Percentiles rank a stretch among this genome's conserved stretches.
Evolutionary conservation across 30 jellyfish, hydroid and myxozoan species (phyloP).

Genomic region (Turritopsis dohrnii): DNA sequence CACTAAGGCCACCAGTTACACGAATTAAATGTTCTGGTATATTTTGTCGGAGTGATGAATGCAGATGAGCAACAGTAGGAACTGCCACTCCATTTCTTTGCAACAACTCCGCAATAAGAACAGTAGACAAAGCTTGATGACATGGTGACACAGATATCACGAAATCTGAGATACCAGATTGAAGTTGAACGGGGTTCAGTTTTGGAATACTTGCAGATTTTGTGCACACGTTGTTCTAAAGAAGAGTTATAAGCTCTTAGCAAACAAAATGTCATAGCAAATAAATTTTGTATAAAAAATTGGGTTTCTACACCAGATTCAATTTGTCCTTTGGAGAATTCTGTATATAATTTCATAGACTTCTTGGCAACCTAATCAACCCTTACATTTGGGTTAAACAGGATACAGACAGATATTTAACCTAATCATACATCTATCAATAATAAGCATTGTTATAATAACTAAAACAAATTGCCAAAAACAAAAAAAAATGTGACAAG

Average conservation of each 20-base stretch:
- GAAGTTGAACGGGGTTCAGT: conserved; percentile 17
- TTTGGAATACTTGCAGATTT: neutral
- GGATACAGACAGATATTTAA: too few relatives aligned
- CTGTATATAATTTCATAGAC: too few relatives aligned
- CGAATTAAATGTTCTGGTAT: neutral
- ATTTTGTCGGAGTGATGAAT: conserved; percentile 11
- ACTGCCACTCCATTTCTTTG: conserved; percentile 10
- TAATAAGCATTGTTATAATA: too few relatives aligned
- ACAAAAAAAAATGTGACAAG: too few relatives aligned
- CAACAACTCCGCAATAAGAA: conserved; percentile 16
- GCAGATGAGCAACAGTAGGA: conserved; percentile 12
- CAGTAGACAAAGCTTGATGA: conserved; percentile 24
- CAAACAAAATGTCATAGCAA: too few relatives aligned
- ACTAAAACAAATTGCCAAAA: too few relatives aligned
- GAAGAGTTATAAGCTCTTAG: neutral
- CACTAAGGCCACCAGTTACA: neutral
- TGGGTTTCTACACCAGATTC: too few relatives aligned
- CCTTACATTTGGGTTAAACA: too few relatives aligned
- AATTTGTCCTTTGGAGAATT: too few relatives aligned
- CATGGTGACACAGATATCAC: conserved; percentile 27
- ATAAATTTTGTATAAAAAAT: too few relatives aligned
- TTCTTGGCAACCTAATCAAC: too few relatives aligned
- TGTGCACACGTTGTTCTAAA: neutral
- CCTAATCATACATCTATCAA: too few relatives aligned
- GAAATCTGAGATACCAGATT: conserved; percentile 21